Base-by-base conservation (phyloP, 2,888 invertebrate species). In the Lacanobia wlatinum region DNA sequence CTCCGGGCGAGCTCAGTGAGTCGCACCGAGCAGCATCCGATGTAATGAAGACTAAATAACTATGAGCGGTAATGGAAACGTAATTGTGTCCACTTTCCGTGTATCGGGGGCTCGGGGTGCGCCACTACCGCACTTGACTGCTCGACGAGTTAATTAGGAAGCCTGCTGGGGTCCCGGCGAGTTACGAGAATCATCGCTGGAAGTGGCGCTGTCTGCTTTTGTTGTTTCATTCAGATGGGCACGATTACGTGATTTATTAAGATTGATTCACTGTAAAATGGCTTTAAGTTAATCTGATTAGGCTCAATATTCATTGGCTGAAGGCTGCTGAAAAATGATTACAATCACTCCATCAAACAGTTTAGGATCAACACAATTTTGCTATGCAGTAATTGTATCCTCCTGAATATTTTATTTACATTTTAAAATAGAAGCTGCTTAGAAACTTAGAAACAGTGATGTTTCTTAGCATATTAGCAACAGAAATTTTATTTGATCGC, bases 41-140 rank as follows among this genome's bases (percentile, higher is more conserved):
- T 43, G 61, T 73, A 61, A 71, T 82, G 38, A 70, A 62, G 48
- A 66, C 62, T 78, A 82, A 82, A 70, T 65, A 78, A 78, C 72
- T 78, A 78, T 52, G 65, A 62, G 50, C 62, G 43, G 56, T 70
- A 78, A 79, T 73, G 55, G 73, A 66, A 59, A 67, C 59, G 53
- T 66, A 73, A 79, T 79, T 40, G 66, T 52, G 80, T 60, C 56
- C 66, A 67, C 52, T 61, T 52, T 18, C 10, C 28, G 60, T 40
- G 16, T 34, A 16, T 43, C n/a, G 23, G 40, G 23, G 50, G 23
- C 61, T 16, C 8, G 21, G 34, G 21, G 50, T 18, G 28, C 43
- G 12, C 34, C 18, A 21, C 59, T 14, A n/a, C 38, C 73, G 71
- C 38, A 71, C 52, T 74, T 34, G 38, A 52, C 72, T n/a, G 38